Percentiles rank a stretch among this genome's conserved stretches.
Conservation (phyloP, 37 sponge, comb jelly and placozoan genomes). For the Chondrosia reniformis region DNA sequence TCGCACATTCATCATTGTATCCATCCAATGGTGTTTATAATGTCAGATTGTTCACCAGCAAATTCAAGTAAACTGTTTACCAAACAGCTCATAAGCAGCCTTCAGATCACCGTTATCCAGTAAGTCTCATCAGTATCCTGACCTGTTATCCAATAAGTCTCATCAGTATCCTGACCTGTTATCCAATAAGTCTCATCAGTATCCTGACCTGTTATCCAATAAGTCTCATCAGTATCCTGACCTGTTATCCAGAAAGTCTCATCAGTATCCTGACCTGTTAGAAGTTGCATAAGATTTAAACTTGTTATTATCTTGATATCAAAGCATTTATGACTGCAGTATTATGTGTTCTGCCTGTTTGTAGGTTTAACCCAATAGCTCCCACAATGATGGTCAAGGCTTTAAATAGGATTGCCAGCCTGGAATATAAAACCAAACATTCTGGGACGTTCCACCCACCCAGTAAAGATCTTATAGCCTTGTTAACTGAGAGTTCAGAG, state of each 20-base stretch:
- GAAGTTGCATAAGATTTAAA: no score
- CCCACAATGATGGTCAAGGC: constrained; percentile 69
- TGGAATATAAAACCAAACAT: constrained; percentile 31
- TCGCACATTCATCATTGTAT: constrained; percentile 11
- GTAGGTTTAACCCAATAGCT: constrained; percentile 73
- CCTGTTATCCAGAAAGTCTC: no score
- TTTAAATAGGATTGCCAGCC: constrained; percentile 39
- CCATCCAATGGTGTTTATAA: constrained; percentile 64
- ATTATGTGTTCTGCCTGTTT: no score
- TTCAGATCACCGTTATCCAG: constrained; percentile 50
- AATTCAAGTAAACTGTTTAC: constrained; percentile 35
- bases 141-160: no score
- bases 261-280: no score
- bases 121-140: no score
- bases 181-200: no score
- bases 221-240: no score
- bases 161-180: no score
- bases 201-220: no score
- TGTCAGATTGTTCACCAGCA: constrained; percentile 39
- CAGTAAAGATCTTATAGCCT: constrained; percentile 48
- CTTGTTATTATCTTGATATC: no score
- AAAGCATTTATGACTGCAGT: no score
- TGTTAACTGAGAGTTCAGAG: constrained; percentile 35
- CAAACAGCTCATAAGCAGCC: not conserved
- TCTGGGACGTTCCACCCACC: constrained; percentile 26